Evolutionary conservation across 92 coral and sea anemone genomes (phyloP), one percentile per base, ranked within the genome.

Genomic region (Bergia sp.): DNA sequence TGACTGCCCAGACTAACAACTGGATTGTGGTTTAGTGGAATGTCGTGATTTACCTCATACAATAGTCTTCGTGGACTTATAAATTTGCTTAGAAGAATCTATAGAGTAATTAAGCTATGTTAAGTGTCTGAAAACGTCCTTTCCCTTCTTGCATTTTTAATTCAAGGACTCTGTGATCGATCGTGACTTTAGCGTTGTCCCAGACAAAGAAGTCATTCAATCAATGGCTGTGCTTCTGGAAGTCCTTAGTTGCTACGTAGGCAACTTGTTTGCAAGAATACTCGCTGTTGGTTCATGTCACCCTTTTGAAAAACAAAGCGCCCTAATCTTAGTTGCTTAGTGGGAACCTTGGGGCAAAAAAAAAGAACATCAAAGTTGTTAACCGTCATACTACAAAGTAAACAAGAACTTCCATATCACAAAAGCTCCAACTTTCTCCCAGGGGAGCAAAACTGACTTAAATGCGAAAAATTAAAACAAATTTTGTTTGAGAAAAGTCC

Each of bases 171-270:
- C 61, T 55, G 47, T 37, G 49, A 37, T 79, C 20, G 43, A 45
- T 69, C 66, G 65, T 71, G 65, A 44, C 77, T 45, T 84, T 49
- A 49, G 77, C 73, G 53, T 3, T 64, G 57, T 64, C 50, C 21
- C 41, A 47, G 41, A 84, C 87, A 84, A 84, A 84, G 87, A 45
- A 45, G 58, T 69, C 39, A 69, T 50, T 50, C 79, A 71, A 11
- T 71, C 77, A 84, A 84, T 72, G 12, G 77, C 23, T 21, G 7
- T 64, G 47, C 76, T 44, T 37, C 71, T 65, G 77, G 78, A 39
- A 36, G 16, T 7, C 78, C 1, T 67, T n/a, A 84, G 87, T 84
- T 84, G 87, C 87, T 84, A 84, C 87, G 87, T 73, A 41, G 58
- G 87, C 87, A 84, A 84, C 87, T 84, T 84, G 86, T 12, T 9